Base-by-base conservation (phyloP, 2,797 vertebrate species). In the Bucorvus abyssinicus region DNA sequence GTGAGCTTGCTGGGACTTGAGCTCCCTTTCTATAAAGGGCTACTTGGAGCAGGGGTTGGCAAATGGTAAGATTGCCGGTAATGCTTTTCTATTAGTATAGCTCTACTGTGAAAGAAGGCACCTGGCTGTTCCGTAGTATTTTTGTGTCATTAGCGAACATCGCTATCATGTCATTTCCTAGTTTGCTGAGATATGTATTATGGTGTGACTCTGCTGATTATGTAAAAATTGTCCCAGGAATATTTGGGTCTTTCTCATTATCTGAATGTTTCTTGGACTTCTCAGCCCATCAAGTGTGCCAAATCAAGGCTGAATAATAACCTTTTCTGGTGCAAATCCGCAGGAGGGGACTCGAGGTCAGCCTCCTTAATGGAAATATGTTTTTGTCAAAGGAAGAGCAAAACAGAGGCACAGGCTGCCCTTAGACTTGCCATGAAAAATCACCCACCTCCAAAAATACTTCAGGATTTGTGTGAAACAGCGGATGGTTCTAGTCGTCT, bases 71-170 rank as follows among this genome's bases (percentile, higher is more conserved):
- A 94, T 64, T 93, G 44, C n/a, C 61, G 55, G 34, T 83, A 87
- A 85, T 78, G 15, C 63, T 92, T 68, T 85, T 70, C 60, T 93
- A 12, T 79, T 82, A 90, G 32, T 57, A 8, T 68, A 5, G 27
- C 24, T 73, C 32, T 57, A 0, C 80, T 84, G 56, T 79, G 47
- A 78, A 40, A 73, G 52, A 29, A 36, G 49, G 11, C 10, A 79
- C 17, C 47, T 90, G 73, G 63, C 56, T 84, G 15, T 92, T 86
- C 65, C 64, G 68, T 50, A 42, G 32, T 63, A 55, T 71, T 91
- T 91, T 93, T 61, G 22, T 83, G 74, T 77, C 79, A 77, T 96
- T 96, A 95, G 52, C 90, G 67, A 84, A 9, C 81, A 84, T 52
- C 32, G 27, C 67, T 65, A 60, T 91, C 34, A 27, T 84, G 76